Evolutionary conservation across 2,113 vertebrate species (phyloP).

Genomic region (Sitta europaea): DNA sequence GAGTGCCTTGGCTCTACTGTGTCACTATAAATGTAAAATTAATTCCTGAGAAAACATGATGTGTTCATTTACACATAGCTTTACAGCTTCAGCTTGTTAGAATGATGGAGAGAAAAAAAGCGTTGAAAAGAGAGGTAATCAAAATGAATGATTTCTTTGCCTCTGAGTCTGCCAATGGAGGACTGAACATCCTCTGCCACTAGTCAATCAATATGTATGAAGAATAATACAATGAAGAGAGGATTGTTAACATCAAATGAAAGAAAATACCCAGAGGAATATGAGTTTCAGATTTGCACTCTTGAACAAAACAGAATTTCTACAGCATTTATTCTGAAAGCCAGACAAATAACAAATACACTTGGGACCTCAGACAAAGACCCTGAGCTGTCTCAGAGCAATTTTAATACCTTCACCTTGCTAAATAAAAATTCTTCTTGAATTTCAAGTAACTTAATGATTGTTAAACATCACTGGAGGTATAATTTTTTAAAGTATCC

Average conservation of each 20-base stretch:
- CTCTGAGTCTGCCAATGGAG: neutral
- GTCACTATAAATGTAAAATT: neutral
- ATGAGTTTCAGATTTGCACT: neutral
- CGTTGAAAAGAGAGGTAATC: neutral
- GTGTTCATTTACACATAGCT: neutral
- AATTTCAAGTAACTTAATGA: neutral
- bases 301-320: conserved; percentile 6
- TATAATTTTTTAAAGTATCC: neutral
- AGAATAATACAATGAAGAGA: neutral
- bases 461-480: neutral
- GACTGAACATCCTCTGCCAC: neutral
- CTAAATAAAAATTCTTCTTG: neutral
- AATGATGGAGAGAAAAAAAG: neutral
- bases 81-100: neutral
- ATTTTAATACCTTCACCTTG: neutral
- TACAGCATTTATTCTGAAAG: conserved; percentile 4
- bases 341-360: conserved; percentile 19
- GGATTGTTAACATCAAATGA: conserved; percentile 6
- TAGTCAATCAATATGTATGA: conserved; percentile 23
- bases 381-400: neutral
- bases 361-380: conserved; percentile 5
- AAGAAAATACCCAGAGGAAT: conserved; percentile 13
- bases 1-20: neutral
- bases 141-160: neutral
- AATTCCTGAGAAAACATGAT: neutral